phyloP scores from a whole-genome alignment of 2,113 vertebrate species.

The Dendrocopos noguchii region DNA sequence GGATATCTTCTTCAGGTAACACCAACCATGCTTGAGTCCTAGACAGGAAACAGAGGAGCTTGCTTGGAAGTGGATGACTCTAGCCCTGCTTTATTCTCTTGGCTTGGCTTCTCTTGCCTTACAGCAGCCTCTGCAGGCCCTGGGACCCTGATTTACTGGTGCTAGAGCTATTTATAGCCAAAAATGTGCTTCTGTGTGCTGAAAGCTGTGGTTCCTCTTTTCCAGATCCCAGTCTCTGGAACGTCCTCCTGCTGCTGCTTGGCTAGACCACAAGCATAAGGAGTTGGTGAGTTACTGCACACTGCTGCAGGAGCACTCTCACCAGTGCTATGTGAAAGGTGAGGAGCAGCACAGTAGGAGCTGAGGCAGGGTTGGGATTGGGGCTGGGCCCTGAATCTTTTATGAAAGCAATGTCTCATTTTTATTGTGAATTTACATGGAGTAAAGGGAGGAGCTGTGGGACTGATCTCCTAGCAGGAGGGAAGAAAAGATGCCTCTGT shows the following conservation, averaged over 20 bases:
- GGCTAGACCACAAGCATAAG: slow-evolving; percentile 91
- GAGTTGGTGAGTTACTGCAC: slow-evolving; percentile 90
- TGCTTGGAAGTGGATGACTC: neutral
- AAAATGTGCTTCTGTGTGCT: neutral
- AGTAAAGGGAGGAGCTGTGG: neutral
- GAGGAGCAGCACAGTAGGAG: neutral
- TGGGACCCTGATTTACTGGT: neutral
- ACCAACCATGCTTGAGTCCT: neutral
- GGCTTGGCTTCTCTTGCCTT: neutral
- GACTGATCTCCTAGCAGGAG: neutral
- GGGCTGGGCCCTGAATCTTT: neutral
- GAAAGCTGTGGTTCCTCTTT: neutral
- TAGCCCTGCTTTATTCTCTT: neutral
- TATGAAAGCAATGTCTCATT: neutral
- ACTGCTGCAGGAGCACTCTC: slow-evolving; percentile 92
- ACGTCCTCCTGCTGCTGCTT: slow-evolving; percentile 82
- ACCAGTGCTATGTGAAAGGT: slow-evolving; percentile 94
- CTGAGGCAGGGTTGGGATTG: neutral
- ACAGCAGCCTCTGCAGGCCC: neutral
- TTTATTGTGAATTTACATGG: neutral
- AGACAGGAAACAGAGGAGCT: neutral
- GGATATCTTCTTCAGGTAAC: slow-evolving; percentile 91
- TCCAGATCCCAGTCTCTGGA: slow-evolving; percentile 89
- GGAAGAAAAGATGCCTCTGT: neutral
- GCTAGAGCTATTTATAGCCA: neutral